These are phyloP conservation scores for Agonopterix alstromeriana DNA, from an alignment of 2,888 invertebrate species.

Conservation along the genomic window DNA sequence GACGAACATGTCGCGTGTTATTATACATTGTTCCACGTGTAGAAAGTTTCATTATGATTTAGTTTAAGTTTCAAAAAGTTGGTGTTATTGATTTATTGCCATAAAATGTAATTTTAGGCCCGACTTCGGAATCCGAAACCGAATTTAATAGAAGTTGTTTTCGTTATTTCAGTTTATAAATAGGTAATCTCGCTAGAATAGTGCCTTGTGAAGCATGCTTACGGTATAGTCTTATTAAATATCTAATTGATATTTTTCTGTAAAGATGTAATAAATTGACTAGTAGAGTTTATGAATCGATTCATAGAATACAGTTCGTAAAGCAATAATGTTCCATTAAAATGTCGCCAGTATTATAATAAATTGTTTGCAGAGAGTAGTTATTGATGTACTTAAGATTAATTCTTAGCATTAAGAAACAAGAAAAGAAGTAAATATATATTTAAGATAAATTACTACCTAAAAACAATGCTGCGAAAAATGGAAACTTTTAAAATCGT, in stretches of 20 bases:
- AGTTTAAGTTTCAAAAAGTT: slow-evolving; percentile 36
- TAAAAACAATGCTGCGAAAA: too few species aligned
- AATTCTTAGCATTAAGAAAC: slow-evolving; percentile 23
- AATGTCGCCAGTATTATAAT: slow-evolving; percentile 53
- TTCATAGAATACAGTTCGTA: slow-evolving; percentile 21
- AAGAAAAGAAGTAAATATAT: slow-evolving; percentile 8
- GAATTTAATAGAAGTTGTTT: slow-evolving; percentile 66
- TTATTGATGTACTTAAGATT: slow-evolving; percentile 30
- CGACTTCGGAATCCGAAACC: slow-evolving; percentile 64
- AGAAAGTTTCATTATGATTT: slow-evolving; percentile 18
- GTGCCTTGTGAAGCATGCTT: slow-evolving; percentile 76
- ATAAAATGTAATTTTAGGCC: slow-evolving; percentile 63
- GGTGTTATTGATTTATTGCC: slow-evolving; percentile 52
- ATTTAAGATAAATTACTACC: not conserved
- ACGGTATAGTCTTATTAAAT: slow-evolving; percentile 48
- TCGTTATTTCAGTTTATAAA: slow-evolving; percentile 47
- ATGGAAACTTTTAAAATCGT: too few species aligned
- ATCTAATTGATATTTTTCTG: slow-evolving; percentile 45
- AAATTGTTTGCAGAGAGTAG: slow-evolving; percentile 31
- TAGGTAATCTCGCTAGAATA: slow-evolving; percentile 66
- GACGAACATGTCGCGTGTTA: slow-evolving; percentile 36
- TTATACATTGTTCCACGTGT: slow-evolving; percentile 30
- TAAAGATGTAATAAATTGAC: slow-evolving; percentile 38
- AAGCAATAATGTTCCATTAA: slow-evolving; percentile 64
- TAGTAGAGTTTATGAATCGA: slow-evolving; percentile 21